Base-by-base conservation (phyloP, 2,797 vertebrate genomes). In the Mastacembelus armatus region DNA sequence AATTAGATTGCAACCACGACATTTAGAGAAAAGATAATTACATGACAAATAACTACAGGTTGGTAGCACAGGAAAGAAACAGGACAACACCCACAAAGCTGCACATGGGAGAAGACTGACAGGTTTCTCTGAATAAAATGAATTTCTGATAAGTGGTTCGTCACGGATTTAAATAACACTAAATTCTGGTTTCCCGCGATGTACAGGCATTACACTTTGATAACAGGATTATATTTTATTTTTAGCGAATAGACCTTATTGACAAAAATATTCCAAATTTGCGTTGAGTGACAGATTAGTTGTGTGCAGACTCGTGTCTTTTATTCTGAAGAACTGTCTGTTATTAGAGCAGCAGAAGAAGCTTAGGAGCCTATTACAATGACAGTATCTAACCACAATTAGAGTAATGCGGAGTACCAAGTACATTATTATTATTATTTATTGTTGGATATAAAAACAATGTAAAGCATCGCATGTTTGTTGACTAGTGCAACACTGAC, bases 71-170 rank as follows among this genome's bases (percentile, higher is more conserved):
- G 47, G 12, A 29, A 30, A 29, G 26, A 56, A 35, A 26, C 57
- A 50, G 48, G 55, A 79, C 66, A 67, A 66, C 78, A 87, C 60
- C 80, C 68, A 60, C 18, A 32, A 16, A 57, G 51, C 70, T 45
- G 66, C 77, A 72, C 59, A 27, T 24, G 48, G 30, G 44, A 11
- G 21, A 33, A 33, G 62, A 50, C 63, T 66, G 76, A 74, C 75
- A 69, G 56, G 36, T 65, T 80, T 52, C 49, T 73, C 18, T 18
- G 43, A 81, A 83, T 64, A 66, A 64, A 70, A 87, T 22, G 0
- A 16, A 64, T 66, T 45, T 47, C 38, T 71, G 45, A 45, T 21
- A 32, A 52, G 21, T 60, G 43, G 26, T 3, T 57, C 15, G 12
- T 15, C 18, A 44, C 10, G n/a, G 12, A 38, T 66, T 67, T 14